These are phyloP conservation scores for Cyclopterus lumpus DNA, from an alignment of 2,797 vertebrate genomes.

Conservation along the genomic window DNA sequence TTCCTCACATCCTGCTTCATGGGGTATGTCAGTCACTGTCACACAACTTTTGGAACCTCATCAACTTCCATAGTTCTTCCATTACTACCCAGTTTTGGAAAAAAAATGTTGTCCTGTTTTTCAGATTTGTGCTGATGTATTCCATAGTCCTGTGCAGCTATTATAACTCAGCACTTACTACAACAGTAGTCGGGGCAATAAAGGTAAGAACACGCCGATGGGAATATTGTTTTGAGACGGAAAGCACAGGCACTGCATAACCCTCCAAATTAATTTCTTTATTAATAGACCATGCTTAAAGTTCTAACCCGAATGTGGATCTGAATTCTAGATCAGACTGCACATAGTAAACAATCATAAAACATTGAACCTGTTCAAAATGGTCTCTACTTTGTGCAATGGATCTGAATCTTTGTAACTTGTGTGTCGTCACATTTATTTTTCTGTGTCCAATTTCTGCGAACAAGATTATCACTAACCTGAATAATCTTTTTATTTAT, in stretches of 20 bases:
- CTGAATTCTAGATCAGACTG: not conserved
- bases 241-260: not conserved
- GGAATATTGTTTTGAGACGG: not conserved
- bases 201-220: conserved; percentile 83
- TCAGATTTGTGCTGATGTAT: conserved; percentile 93
- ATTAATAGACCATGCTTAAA: not conserved
- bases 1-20: conserved; percentile 92
- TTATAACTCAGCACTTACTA: conserved; percentile 94
- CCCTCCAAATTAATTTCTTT: not conserved
- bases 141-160: conserved; percentile 92
- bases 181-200: conserved; percentile 90
- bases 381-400: too few relatives aligned
- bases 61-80: not conserved
- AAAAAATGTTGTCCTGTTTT: conserved; percentile 4
- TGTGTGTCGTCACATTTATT: not conserved
- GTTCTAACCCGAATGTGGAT: not conserved
- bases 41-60: not conserved
- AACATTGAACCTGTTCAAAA: not conserved
- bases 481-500: not conserved
- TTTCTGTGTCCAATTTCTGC: not conserved
- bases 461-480: not conserved
- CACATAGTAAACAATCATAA: not conserved
- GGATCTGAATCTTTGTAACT: too few relatives aligned
- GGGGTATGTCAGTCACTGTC: conserved; percentile 85
- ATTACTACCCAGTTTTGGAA: not conserved